phyloP scores from a whole-genome alignment of 1,140 invertebrate genomes.

The Papilio xuthus region DNA sequence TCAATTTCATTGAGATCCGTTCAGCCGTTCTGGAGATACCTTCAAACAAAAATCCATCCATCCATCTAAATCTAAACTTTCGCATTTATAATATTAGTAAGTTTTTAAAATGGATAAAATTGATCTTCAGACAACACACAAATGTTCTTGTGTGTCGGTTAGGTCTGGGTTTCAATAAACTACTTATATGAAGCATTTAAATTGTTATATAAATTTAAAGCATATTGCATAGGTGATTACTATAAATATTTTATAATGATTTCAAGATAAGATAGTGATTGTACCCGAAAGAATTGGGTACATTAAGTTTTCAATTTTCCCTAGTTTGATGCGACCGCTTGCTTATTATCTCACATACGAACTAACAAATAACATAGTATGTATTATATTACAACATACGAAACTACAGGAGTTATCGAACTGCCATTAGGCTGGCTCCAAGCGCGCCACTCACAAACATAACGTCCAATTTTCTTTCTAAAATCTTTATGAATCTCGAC shows the following conservation, averaged over 20 bases:
- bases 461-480: conserved; percentile 41
- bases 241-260: not conserved
- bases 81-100: too few relatives aligned
- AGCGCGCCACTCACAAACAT: conserved; percentile 29
- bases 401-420: conserved; percentile 36
- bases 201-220: not conserved
- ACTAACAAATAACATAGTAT: conserved; percentile 24
- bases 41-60: too few relatives aligned
- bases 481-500: conserved; percentile 44
- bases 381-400: conserved; percentile 18
- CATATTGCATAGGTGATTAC: not conserved
- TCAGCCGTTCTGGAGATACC: too few relatives aligned
- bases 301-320: conserved; percentile 17
- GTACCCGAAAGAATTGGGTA: not conserved
- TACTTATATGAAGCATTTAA: not conserved
- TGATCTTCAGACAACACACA: too few relatives aligned
- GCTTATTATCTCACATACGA: conserved; percentile 6
- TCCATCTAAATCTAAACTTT: too few relatives aligned
- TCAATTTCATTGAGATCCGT: too few relatives aligned
- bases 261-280: not conserved
- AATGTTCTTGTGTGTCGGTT: too few relatives aligned
- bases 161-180: too few relatives aligned
- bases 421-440: conserved; percentile 22
- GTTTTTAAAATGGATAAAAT: too few relatives aligned
- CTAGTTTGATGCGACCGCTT: conserved; percentile 5